Evolutionary conservation across 2,113 vertebrate genomes (phyloP), one percentile per base, ranked within the genome.

Genomic region (Gymnobelideus leadbeateri): DNA sequence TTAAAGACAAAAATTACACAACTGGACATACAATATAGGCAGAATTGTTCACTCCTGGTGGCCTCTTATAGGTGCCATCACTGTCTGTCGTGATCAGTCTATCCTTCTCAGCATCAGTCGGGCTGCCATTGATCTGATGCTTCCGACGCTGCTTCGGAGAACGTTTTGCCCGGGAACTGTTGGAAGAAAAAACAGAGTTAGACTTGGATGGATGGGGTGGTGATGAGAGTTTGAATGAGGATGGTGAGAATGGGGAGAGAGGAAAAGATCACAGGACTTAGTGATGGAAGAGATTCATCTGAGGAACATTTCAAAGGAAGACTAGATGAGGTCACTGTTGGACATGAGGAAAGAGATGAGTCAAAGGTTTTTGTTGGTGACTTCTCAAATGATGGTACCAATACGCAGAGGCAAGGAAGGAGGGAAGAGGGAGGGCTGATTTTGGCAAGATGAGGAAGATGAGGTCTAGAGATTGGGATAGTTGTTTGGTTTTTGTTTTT

Each of bases 11-110:
- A 57, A 31, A 0, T 21, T 24, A 96, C 96, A 0, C 93, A 98
- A 98, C 97, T 0, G 96, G 96, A 98, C 99, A 98, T 97, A 99
- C 99, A 92, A 99, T 99, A 89, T 99, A 99, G 51, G 99, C 99
- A 0, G 99, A 99, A 93, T 99, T 99, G 98, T 99, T 99, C 98
- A 99, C 99, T 26, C 99, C 99, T 0, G 99, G 99, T 68, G 99
- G 99, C 97, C 99, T 99, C 92, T 99, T 99, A 98, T 99, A 99
- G 0, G 99, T 99, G 47, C 99, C 99, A 0, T 99, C 99, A 0
- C 98, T 99, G 98, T 99, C 99, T 0, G 99, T 99, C 54, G 99
- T 99, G 98, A 99, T 99, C 53, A 99, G 98, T 43, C 99, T 98
- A 98, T 99, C 99, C 98, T 99, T 99, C 97, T 99, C 99, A 0